These are phyloP conservation scores for Diceros bicornis DNA, from an alignment of 2,797 vertebrate genomes.

Conservation along the genomic window DNA sequence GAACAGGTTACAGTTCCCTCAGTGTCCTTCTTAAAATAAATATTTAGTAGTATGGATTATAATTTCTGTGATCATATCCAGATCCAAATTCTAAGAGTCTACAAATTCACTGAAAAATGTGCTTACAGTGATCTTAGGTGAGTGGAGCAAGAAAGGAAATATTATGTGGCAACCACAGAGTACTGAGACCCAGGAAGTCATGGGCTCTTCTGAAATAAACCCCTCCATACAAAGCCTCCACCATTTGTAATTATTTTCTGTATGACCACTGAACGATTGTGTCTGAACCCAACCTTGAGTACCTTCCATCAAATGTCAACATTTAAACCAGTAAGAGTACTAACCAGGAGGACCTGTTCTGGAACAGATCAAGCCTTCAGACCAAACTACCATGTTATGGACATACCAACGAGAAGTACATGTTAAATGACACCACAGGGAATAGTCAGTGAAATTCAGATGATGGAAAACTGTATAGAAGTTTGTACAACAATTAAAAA, in stretches of 20 bases:
- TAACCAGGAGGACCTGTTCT: background rate
- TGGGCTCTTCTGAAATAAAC: background rate
- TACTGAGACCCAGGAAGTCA: background rate
- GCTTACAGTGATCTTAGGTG: background rate
- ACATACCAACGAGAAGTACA: background rate
- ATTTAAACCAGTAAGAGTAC: background rate
- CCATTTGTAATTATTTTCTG: background rate
- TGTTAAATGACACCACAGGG: background rate
- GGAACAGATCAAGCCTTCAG: background rate
- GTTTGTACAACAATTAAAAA: background rate
- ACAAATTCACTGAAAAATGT: background rate
- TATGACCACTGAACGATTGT: background rate
- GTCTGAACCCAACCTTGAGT: background rate
- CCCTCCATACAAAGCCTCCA: background rate
- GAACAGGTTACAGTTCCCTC: background rate
- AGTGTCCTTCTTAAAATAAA: conserved; percentile 21
- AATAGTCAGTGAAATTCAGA: background rate
- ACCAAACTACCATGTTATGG: background rate
- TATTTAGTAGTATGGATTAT: background rate
- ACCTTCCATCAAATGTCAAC: background rate
- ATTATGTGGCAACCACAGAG: background rate
- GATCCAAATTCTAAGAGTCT: background rate
- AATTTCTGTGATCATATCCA: conserved; percentile 37
- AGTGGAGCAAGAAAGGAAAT: background rate
- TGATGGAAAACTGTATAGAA: background rate